Percentiles rank a stretch among this genome's conserved stretches.
Conservation (phyloP, 1,140 invertebrate species). For the Lucilia sericata region DNA sequence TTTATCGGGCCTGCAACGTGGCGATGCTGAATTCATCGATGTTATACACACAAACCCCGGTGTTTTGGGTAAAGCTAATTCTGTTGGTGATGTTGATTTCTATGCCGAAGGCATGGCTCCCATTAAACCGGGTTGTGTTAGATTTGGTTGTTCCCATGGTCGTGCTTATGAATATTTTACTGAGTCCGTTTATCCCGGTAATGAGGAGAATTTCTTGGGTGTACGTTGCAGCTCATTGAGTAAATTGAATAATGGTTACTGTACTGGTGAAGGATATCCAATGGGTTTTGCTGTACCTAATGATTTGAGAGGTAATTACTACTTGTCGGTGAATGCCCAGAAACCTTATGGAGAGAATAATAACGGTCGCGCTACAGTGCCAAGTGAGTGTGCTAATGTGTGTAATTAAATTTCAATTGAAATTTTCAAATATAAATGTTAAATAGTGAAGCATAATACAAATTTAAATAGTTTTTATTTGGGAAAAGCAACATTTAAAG, state of each 20-base stretch:
- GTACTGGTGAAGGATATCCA: neutral
- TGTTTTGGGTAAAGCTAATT: neutral
- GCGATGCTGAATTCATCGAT: neutral
- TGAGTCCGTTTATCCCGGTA: conserved; percentile 68
- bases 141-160: conserved; percentile 73
- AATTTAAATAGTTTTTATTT: too few species aligned
- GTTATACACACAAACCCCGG: conserved; percentile 59
- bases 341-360: conserved; percentile 45
- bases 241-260: conserved; percentile 29
- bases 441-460: too few species aligned
- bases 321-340: conserved; percentile 17
- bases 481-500: too few species aligned
- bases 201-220: conserved; percentile 48
- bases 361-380: too few species aligned
- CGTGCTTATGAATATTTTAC: conserved; percentile 72
- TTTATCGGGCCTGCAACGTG: conserved; percentile 66
- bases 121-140: conserved; percentile 45
- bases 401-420: neutral
- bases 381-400: neutral
- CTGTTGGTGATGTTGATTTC: conserved; percentile 14
- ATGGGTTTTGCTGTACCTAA: conserved; percentile 47
- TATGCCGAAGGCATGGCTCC: neutral
- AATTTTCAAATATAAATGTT: too few species aligned
- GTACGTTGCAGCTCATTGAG: conserved; percentile 39
- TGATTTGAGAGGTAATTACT: conserved; percentile 45